A percentile compares a stretch with the other conserved stretches of the same genome.
Evolutionary conservation across 2,113 vertebrate genomes (phyloP).

Genomic region (Calonectris borealis): DNA sequence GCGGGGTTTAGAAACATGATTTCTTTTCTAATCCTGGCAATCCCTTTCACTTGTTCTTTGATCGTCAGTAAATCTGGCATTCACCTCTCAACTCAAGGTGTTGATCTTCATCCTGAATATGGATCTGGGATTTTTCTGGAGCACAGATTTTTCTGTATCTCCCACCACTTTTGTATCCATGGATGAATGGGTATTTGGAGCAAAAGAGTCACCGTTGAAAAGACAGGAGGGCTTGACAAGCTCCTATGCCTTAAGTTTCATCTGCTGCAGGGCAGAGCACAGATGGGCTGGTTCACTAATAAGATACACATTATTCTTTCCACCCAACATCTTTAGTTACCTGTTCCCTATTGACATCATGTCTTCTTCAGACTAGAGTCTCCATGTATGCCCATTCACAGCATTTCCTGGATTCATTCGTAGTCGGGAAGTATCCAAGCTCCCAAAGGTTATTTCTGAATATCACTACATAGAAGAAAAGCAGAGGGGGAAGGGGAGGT

Average conservation of each 20-base stretch:
- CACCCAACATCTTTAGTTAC: background rate
- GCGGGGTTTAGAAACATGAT: background rate
- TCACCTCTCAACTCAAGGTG: background rate
- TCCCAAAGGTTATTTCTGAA: background rate
- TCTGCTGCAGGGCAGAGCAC: accelerated
- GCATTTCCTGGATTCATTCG: background rate
- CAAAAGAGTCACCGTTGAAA: background rate
- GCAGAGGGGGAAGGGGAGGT: background rate
- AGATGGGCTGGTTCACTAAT: background rate
- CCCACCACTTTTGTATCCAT: background rate
- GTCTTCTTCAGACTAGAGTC: background rate
- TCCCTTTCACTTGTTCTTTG: background rate
- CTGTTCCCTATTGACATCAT: background rate
- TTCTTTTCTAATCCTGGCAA: background rate
- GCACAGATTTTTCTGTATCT: background rate
- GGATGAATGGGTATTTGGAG: background rate
- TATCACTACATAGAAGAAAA: background rate
- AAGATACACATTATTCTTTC: background rate
- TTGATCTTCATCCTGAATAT: background rate
- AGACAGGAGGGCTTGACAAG: background rate
- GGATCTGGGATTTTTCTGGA: background rate
- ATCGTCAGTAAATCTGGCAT: accelerated
- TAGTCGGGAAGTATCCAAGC: background rate
- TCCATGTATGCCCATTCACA: background rate
- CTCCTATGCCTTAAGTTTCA: background rate